These are phyloP conservation scores for Neocrepidodera transversa DNA, from an alignment of 2,888 invertebrate species.

Conservation along the genomic window DNA sequence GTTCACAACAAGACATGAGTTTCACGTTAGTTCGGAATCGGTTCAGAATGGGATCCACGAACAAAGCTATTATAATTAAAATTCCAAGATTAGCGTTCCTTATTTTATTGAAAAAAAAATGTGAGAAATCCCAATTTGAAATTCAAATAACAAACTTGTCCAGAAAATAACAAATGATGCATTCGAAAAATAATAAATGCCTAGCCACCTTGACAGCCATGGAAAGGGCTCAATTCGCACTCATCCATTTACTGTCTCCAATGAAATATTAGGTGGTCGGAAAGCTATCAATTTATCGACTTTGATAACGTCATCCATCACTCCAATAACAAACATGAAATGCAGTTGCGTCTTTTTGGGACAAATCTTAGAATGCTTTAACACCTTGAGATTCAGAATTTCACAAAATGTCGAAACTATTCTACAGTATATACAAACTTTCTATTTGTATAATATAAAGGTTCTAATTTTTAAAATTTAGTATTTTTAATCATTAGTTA, in stretches of 20 bases:
- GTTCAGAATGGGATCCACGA: too few species aligned
- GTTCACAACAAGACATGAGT: too few species aligned
- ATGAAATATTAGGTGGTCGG: conserved; percentile 43
- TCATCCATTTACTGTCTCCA: conserved; percentile 28
- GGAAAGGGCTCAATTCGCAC: conserved; percentile 21
- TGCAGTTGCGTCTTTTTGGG: not conserved
- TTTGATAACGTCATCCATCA: conserved; percentile 47
- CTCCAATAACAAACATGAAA: conserved; percentile 43
- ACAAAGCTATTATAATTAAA: too few species aligned
- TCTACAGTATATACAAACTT: too few species aligned
- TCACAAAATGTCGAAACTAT: too few species aligned
- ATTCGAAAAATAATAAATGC: conserved; percentile 13
- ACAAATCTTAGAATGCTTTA: not conserved
- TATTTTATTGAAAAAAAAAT: too few species aligned
- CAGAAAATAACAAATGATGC: conserved; percentile 1
- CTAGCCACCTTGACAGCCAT: conserved; percentile 2
- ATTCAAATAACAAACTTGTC: not conserved
- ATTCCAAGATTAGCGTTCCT: too few species aligned
- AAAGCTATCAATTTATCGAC: conserved; percentile 44
- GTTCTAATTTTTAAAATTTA: too few species aligned
- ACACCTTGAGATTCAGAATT: not conserved
- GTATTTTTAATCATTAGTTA: too few species aligned
- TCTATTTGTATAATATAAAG: too few species aligned
- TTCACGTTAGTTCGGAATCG: too few species aligned
- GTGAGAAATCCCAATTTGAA: too few species aligned